Conservation (phyloP, 2,888 invertebrate genomes). For the Ennomos erosarius region DNA sequence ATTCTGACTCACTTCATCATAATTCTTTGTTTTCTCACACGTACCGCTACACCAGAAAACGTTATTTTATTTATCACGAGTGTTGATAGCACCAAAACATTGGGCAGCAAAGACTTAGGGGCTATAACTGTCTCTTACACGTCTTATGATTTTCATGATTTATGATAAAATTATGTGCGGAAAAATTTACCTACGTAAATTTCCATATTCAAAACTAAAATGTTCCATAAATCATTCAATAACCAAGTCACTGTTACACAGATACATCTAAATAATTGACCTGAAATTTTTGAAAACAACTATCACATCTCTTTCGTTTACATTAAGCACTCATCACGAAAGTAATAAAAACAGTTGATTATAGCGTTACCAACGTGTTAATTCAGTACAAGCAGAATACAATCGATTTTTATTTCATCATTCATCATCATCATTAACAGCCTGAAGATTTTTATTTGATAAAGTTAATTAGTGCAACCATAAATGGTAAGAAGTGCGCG, state of each 20-base stretch:
- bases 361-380: no score
- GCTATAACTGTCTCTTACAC: slow-evolving; percentile 23
- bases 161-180: slow-evolving; percentile 21
- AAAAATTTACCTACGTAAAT: slow-evolving; percentile 20
- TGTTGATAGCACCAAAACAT: slow-evolving; percentile 32
- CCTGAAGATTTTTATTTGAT: no score
- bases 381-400: no score
- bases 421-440: no score
- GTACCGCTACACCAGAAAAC: slow-evolving; percentile 15
- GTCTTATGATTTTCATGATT: slow-evolving; percentile 25
- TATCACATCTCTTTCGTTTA: no score
- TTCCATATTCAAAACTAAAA: slow-evolving; percentile 19
- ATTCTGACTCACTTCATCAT: slow-evolving; percentile 26
- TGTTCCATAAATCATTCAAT: slow-evolving; percentile 32
- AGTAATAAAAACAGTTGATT: no score
- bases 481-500: slow-evolving; percentile 48
- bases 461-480: slow-evolving; percentile 40
- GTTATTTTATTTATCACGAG: slow-evolving; percentile 28
- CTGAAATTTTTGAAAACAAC: slow-evolving; percentile 1
- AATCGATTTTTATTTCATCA: no score
- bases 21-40: slow-evolving; percentile 27
- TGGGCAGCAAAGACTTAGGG: slow-evolving; percentile 13
- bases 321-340: no score
- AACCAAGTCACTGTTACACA: slow-evolving; percentile 19
- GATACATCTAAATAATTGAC: slow-evolving; percentile 18